Evolutionary conservation across 2,113 vertebrate genomes (phyloP), one percentile per base, ranked within the genome.

Genomic region (Leucosticte australis): DNA sequence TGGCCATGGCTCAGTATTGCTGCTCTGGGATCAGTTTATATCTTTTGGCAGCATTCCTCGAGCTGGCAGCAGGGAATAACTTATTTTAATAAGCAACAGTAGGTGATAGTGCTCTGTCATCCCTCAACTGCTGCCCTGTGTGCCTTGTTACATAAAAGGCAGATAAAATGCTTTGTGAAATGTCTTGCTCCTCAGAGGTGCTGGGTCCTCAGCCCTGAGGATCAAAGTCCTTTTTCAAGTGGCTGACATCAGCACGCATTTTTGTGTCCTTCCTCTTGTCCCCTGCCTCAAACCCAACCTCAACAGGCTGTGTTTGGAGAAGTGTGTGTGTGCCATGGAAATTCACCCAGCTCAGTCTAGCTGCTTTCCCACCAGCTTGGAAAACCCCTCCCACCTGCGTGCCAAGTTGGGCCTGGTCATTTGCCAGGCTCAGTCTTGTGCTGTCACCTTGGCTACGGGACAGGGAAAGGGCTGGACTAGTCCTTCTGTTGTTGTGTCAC

Each of bases 1-100:
- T n/a, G 49, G 22, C 18, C 6, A 16, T 42, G 0, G 0, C 67
- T 77, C 20, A 0, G 2, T 80, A 16, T 23, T 46, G 68, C 33
- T 70, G 77, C 49, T 89, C 60, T 84, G 76, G 42, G 78, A 71
- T 39, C 31, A 44, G 24, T 75, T 62, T 20, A 0, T 39, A 23
- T 46, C 49, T 75, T 39, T 35, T n/a, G 27, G 44, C 12, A 27
- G 64, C 41, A 9, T 53, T 92, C 73, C 60, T 47, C 7, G 3
- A 86, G 42, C 46, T 33, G 18, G 37, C 59, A 80, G 68, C 26
- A 53, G 71, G 68, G 55, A 71, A 60, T 16, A 52, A 31, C 11
- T 63, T 13, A 4, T 31, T 79, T 28, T 6, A 78, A 26, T 31
- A 46, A n/a, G 52, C 26, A 49, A 1, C 6, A 47, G 57, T 27